Evolutionary conservation across 2,113 vertebrate species (phyloP), one percentile per base, ranked within the genome.

Genomic region (Mellivora capensis): DNA sequence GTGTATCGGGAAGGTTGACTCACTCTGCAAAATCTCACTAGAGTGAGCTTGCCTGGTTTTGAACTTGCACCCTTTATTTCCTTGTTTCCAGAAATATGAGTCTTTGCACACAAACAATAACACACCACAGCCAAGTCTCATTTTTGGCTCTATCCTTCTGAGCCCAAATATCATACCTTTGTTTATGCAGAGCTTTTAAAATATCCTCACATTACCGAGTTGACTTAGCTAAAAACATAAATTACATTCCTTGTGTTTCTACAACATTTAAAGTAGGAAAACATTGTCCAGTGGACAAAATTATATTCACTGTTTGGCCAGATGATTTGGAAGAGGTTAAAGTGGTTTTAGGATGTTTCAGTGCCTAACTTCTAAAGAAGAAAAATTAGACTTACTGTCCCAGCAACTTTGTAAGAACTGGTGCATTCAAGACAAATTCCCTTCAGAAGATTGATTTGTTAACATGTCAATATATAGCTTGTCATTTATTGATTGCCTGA

Each of bases 231-330:
- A 88, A 93, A 87, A 42, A 87, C 49, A 96, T 77, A 77, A 94
- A 93, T 85, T 85, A 64, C 42, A 83, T 91, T 91, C 34, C 34
- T 88, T 90, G 64, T 59, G 42, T 95, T 96, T 97, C 77, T 77
- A 52, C 29, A 86, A 59, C 37, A 59, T 31, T 87, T 79, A 47
- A 47, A 85, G 85, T 20, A 77, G n/a, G 77, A 94, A 97, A 97
- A 93, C 52, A 81, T 20, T 94, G 44, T 79, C 93, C 34, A 21
- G 18, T 49, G 39, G 39, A 34, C 27, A 71, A 17, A 91, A 79
- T 1, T 44, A 0, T 82, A 42, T 92, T 72, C n/a, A 81, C 29
- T 81, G 27, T 87, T 61, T 79, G 84, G 44, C 79, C 44, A 85
- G 62, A 72, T 77, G n/a, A 91, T 61, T 90, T 90, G 57, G 18